Evolutionary conservation across 2,888 invertebrate species (phyloP).

Genomic region (Lamellibrachia satsuma): DNA sequence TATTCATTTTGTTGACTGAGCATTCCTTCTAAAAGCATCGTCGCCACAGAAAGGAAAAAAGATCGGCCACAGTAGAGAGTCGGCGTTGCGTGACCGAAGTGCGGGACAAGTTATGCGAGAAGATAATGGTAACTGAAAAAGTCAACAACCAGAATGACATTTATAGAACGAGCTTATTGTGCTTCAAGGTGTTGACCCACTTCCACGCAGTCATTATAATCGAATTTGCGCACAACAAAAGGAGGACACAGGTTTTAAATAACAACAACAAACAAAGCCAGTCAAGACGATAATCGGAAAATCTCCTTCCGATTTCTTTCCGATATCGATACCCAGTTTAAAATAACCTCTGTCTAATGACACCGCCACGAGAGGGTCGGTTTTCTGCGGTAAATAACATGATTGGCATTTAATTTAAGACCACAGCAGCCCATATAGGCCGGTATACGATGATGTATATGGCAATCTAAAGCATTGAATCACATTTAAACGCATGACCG

Average conservation of each 20-base stretch:
- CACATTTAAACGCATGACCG: not conserved
- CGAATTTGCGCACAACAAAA: not conserved
- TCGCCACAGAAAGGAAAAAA: not conserved
- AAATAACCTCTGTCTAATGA: not conserved
- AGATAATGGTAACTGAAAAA: not conserved
- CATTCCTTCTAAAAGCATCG: not conserved
- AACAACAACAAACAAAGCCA: conserved; percentile 3
- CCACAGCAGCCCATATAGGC: not conserved
- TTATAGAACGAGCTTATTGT: not conserved
- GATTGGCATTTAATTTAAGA: not conserved
- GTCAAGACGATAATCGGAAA: not conserved
- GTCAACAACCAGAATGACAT: not conserved
- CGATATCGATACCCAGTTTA: not conserved
- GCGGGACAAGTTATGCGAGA: not conserved
- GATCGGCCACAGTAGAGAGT: not conserved
- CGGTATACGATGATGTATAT: not conserved
- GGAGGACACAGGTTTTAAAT: not conserved
- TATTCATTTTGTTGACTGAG: not conserved
- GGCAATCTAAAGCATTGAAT: not conserved
- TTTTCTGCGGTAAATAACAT: not conserved
- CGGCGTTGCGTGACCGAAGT: not conserved
- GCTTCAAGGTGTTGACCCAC: not conserved
- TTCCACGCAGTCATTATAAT: not conserved
- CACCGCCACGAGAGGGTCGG: not conserved
- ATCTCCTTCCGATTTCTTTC: not conserved